phyloP scores from a whole-genome alignment of 2,797 vertebrate genomes.

The Babyrousa celebensis region DNA sequence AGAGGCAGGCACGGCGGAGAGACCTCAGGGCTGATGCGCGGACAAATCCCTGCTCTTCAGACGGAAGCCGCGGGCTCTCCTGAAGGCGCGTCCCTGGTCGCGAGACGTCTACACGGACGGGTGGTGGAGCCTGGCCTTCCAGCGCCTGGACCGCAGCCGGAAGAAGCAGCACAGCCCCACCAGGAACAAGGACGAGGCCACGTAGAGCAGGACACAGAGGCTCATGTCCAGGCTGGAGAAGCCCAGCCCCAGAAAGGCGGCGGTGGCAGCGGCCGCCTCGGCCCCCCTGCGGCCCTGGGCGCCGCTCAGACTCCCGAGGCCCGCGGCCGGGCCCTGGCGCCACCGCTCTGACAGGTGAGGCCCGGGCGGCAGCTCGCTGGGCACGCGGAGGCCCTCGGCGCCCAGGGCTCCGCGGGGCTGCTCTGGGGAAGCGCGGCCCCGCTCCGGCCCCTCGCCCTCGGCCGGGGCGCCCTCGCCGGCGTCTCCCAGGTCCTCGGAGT shows the following conservation, averaged over 20 bases:
- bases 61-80: conserved; percentile 66
- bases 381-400: not conserved
- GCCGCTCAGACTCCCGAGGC: not conserved
- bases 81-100: not conserved
- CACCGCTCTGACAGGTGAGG: not conserved
- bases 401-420: not conserved
- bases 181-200: conserved; percentile 95
- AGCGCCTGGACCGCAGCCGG: conserved; percentile 94
- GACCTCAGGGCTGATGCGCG: conserved; percentile 64
- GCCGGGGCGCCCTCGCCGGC: conserved; percentile 63
- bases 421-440: conserved; percentile 18
- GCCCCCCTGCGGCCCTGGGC: conserved; percentile 32
- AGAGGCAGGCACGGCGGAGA: not conserved
- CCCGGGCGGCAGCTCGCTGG: accelerated
- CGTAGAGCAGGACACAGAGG: conserved; percentile 96
- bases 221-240: conserved; percentile 98
- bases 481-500: conserved; percentile 85
- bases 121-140: conserved; percentile 92
- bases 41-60: conserved; percentile 89
- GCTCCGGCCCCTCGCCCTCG: not conserved
- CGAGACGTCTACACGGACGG: conserved; percentile 86
- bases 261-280: conserved; percentile 86
- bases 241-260: conserved; percentile 93
- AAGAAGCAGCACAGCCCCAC: conserved; percentile 98
- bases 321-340: not conserved